These are phyloP conservation scores for Carpatolechia fugitivella DNA, from an alignment of 2,888 invertebrate species.

Conservation along the genomic window DNA sequence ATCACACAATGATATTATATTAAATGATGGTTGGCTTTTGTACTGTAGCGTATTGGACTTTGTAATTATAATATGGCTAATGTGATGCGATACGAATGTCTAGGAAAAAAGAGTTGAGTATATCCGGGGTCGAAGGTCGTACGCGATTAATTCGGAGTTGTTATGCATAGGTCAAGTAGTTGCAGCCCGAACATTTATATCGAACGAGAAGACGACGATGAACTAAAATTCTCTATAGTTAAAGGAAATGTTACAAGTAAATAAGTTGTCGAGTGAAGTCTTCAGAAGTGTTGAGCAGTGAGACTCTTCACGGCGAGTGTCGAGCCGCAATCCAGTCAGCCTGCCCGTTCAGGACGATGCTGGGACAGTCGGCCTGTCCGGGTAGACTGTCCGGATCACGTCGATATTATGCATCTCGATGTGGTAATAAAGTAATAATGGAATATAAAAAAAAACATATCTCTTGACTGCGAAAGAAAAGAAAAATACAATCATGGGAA, in stretches of 20 bases:
- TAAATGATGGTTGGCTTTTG: too few species aligned
- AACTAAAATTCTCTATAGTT: neutral
- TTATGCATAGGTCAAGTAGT: slow-evolving; percentile 7
- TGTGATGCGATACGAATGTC: neutral
- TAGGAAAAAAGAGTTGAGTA: slow-evolving; percentile 10
- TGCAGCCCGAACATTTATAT: neutral
- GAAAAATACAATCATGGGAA: too few species aligned
- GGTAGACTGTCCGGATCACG: slow-evolving; percentile 65
- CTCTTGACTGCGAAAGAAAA: too few species aligned
- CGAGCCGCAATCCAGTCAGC: slow-evolving; percentile 41
- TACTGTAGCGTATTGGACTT: too few species aligned
- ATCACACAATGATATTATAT: too few species aligned
- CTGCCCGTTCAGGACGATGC: slow-evolving; percentile 54
- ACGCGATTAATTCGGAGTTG: slow-evolving; percentile 4
- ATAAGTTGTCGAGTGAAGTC: too few species aligned
- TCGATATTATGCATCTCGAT: slow-evolving; percentile 6
- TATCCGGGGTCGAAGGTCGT: slow-evolving; percentile 16
- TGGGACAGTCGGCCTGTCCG: slow-evolving; percentile 63
- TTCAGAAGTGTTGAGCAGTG: neutral
- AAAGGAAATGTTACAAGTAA: neutral
- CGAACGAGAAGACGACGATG: neutral
- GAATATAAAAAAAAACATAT: too few species aligned
- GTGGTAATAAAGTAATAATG: too few species aligned
- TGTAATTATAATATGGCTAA: too few species aligned
- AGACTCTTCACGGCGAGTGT: neutral